These are phyloP conservation scores for Brotogeris chrysoptera DNA, from an alignment of 2,797 vertebrate species.

Conservation along the genomic window DNA sequence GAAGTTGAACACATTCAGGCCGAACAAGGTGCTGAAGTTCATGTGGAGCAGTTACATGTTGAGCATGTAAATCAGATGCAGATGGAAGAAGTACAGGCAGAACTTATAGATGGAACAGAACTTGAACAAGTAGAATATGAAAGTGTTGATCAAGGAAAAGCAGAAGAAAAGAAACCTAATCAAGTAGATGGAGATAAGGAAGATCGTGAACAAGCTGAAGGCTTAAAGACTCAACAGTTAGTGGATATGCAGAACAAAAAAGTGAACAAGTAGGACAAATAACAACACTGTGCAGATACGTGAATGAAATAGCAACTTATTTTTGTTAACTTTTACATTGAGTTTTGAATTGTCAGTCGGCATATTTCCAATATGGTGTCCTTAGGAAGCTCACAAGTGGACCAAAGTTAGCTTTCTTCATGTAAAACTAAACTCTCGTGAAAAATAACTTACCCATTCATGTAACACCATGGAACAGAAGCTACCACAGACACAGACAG, in stretches of 20 bases:
- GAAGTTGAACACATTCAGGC: conserved; percentile 85
- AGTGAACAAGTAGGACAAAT: conserved; percentile 42
- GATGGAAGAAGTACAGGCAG: conserved; percentile 81
- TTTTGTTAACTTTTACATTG: conserved; percentile 66
- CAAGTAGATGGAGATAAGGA: conserved; percentile 25
- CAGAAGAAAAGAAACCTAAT: conserved; percentile 45
- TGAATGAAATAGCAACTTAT: conserved; percentile 61
- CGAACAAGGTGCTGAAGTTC: conserved; percentile 81
- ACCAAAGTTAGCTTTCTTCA: conserved; percentile 74
- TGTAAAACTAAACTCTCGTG: conserved; percentile 50
- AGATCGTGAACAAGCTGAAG: conserved; percentile 46
- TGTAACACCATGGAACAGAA: conserved; percentile 41
- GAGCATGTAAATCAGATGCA: conserved; percentile 83
- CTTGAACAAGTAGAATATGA: conserved; percentile 71
- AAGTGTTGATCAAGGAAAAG: conserved; percentile 61
- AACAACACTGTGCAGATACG: conserved; percentile 32
- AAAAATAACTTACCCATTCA: conserved; percentile 16
- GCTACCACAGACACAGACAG: conserved; percentile 18
- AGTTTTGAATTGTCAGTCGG: conserved; percentile 37
- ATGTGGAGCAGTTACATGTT: conserved; percentile 82
- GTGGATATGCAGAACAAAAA: conserved; percentile 42
- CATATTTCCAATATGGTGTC: conserved; percentile 37
- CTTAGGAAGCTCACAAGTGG: conserved; percentile 60
- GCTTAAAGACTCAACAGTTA: conserved; percentile 55
- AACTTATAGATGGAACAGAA: conserved; percentile 73